These are phyloP conservation scores for Drosophila atroscutellata DNA, from an alignment of 2,888 invertebrate species.

Conservation along the genomic window DNA sequence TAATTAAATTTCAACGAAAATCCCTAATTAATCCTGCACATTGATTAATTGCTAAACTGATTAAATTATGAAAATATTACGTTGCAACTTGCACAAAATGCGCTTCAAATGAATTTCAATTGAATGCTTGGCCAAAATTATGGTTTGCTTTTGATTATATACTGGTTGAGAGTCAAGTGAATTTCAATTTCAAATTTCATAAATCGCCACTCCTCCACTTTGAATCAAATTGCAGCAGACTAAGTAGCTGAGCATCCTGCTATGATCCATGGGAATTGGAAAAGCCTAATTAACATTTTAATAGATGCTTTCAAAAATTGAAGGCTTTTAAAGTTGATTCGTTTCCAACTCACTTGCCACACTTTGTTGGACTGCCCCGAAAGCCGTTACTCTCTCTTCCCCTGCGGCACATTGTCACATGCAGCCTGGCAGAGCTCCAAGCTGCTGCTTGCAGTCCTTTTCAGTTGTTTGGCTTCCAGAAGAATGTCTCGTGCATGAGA, in stretches of 20 bases:
- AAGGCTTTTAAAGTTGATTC: background rate
- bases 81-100: background rate
- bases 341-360: background rate
- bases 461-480: background rate
- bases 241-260: background rate
- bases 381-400: background rate
- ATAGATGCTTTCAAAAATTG: background rate
- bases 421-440: background rate
- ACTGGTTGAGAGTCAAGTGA: background rate
- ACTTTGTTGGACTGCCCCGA: background rate
- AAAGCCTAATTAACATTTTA: background rate
- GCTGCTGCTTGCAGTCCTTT: background rate
- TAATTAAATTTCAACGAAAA: background rate
- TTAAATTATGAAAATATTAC: background rate
- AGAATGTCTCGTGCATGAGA: background rate
- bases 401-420: background rate
- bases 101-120: background rate
- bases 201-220: background rate
- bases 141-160: background rate
- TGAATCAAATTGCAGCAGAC: background rate
- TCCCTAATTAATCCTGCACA: conserved; percentile 1
- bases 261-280: background rate
- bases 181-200: background rate
- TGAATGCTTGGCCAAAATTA: background rate
- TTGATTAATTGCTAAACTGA: conserved; percentile 3